Percentiles rank a stretch among this genome's conserved stretches.
phyloP scores from a whole-genome alignment of 1,140 invertebrate genomes.

The Latrodectus geometricus region DNA sequence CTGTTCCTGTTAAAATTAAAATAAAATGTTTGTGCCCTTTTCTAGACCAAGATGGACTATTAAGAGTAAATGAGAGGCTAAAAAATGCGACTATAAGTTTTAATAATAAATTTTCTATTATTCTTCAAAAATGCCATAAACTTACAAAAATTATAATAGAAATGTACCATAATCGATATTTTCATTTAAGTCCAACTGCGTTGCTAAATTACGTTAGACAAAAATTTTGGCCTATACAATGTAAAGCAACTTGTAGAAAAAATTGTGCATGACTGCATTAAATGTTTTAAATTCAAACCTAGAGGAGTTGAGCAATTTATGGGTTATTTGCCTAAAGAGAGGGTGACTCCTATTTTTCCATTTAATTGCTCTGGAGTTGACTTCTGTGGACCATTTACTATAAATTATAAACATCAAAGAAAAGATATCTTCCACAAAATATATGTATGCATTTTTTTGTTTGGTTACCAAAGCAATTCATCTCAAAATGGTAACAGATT shows the following conservation, averaged over 20 bases:
- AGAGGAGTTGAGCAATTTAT: background rate
- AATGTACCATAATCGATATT: too few species aligned
- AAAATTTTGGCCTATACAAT: conserved; percentile 23
- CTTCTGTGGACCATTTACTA: conserved; percentile 51
- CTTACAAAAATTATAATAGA: too few species aligned
- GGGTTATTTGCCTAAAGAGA: conserved; percentile 8
- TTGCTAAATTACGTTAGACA: background rate
- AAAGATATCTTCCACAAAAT: conserved; percentile 5
- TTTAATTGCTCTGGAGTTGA: conserved; percentile 37
- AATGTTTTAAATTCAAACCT: conserved; percentile 30
- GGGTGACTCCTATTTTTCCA: conserved; percentile 2
- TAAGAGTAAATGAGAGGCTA: too few species aligned
- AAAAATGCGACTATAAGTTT: too few species aligned
- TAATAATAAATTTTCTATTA: too few species aligned
- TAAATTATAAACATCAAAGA: too few species aligned
- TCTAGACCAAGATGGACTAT: too few species aligned
- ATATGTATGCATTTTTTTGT: conserved; percentile 37
- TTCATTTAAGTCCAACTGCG: background rate
- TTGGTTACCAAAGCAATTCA: conserved; percentile 29
- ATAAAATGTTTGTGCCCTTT: too few species aligned
- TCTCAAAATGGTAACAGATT: conserved; percentile 16
- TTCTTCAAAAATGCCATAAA: too few species aligned
- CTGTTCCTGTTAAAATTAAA: too few species aligned
- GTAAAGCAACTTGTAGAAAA: conserved; percentile 17
- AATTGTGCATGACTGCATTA: conserved; percentile 28